A percentile compares a stretch with the other conserved stretches of the same genome.
These are phyloP conservation scores for Resseliella maxima DNA, from an alignment of 2,888 invertebrate species.

Conservation along the genomic window DNA sequence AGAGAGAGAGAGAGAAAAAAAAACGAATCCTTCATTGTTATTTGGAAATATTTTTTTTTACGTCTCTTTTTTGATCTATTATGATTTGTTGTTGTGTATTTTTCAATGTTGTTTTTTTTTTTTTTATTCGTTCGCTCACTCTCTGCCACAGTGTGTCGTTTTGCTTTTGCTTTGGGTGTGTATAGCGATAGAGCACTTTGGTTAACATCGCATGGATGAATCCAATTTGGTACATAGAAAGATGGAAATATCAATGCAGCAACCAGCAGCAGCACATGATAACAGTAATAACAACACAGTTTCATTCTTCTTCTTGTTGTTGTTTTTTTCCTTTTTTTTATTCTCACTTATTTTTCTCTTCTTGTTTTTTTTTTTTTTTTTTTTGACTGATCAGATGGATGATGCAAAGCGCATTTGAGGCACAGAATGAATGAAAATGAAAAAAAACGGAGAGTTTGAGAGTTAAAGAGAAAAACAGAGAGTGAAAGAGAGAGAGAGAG, in stretches of 20 bases:
- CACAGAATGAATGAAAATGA: neutral
- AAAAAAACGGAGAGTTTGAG: neutral
- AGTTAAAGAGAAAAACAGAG: neutral
- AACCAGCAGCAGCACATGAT: neutral
- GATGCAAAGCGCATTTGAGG: constrained; percentile 16
- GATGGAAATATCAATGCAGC: constrained; percentile 32
- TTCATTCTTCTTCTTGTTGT: no score
- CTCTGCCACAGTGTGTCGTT: neutral
- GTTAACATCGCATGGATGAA: neutral
- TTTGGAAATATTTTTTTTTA: neutral
- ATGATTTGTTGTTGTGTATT: constrained; percentile 1
- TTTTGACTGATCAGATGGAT: neutral
- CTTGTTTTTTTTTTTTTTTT: neutral
- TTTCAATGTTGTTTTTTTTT: neutral
- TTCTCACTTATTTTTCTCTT: no score
- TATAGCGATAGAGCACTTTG: neutral
- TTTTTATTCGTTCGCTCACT: neutral
- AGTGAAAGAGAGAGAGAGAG: neutral
- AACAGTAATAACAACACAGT: constrained; percentile 45
- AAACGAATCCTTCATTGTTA: constrained; percentile 46
- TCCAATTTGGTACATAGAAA: constrained; percentile 9
- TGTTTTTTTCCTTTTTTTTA: neutral
- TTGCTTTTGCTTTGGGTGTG: neutral
- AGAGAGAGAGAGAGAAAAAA: neutral
- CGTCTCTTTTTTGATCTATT: constrained; percentile 29